These are phyloP conservation scores for Solenopsis fugax DNA, from an alignment of 1,140 invertebrate genomes.

Conservation along the genomic window DNA sequence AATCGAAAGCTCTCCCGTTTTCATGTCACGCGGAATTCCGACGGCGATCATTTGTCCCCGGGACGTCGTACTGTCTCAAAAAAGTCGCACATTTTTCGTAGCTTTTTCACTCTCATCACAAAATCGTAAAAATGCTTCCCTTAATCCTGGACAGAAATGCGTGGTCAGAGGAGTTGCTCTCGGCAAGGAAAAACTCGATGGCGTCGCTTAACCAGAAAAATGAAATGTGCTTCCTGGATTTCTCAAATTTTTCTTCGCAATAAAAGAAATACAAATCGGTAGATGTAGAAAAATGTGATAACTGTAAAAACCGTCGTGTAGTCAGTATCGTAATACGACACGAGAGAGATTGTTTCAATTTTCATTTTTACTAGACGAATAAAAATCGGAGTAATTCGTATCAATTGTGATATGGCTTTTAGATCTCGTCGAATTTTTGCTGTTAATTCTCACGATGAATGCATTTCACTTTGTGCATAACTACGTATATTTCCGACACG, in stretches of 20 bases:
- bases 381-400: not conserved
- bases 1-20: constrained; percentile 10
- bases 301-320: not conserved
- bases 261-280: not conserved
- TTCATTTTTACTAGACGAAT: not conserved
- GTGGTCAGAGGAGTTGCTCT: not conserved
- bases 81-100: not conserved
- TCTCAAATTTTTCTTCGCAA: not conserved
- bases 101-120: not conserved
- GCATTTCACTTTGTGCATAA: constrained; percentile 17
- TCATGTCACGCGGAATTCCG: not conserved
- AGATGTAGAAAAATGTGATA: not conserved
- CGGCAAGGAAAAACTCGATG: not conserved
- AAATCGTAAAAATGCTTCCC: not conserved
- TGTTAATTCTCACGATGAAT: constrained; percentile 19
- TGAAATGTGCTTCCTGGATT: not conserved
- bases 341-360: not conserved
- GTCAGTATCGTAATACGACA: not conserved
- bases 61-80: not conserved
- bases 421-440: not conserved
- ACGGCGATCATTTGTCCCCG: not conserved
- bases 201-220: not conserved
- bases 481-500: constrained; percentile 31
- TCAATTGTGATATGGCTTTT: not conserved
- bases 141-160: not conserved